Conservation (phyloP, 1,140 invertebrate genomes). For the Myzus persicae region DNA sequence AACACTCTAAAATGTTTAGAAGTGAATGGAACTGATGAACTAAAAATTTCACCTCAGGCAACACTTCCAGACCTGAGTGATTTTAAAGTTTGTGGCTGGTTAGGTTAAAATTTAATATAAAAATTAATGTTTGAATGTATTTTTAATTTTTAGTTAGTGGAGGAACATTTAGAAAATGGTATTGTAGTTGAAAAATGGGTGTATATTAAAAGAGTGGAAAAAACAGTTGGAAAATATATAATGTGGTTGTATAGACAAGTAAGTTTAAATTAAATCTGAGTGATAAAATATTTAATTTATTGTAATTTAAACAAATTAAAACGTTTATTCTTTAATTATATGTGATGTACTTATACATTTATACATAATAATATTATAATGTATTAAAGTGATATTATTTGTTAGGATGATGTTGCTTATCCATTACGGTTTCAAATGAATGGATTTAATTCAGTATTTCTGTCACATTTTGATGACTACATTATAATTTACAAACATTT, state of each 20-base stretch:
- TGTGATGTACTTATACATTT: neutral
- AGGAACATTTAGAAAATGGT: slow-evolving; percentile 73
- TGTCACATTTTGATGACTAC: slow-evolving; percentile 97
- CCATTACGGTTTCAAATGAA: slow-evolving; percentile 90
- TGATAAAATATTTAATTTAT: too few relatives aligned
- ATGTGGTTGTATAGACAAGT: slow-evolving; percentile 81
- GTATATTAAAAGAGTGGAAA: slow-evolving; percentile 71
- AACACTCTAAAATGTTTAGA: slow-evolving; percentile 84
- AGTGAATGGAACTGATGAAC: slow-evolving; percentile 78
- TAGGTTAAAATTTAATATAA: slow-evolving; percentile 46
- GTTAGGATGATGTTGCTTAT: slow-evolving; percentile 33
- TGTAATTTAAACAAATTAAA: too few relatives aligned
- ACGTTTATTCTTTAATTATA: neutral
- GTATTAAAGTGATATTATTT: neutral
- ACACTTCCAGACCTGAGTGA: slow-evolving; percentile 83
- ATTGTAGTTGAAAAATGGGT: slow-evolving; percentile 78
- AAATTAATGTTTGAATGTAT: slow-evolving; percentile 22
- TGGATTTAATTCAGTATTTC: slow-evolving; percentile 89
- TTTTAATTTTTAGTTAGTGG: slow-evolving; percentile 65
- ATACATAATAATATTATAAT: neutral
- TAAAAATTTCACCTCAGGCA: slow-evolving; percentile 74
- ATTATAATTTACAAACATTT: slow-evolving; percentile 85
- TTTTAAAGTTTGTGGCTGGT: slow-evolving; percentile 70
- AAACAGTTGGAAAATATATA: slow-evolving; percentile 87
- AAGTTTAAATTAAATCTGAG: slow-evolving; percentile 53